Evolutionary conservation across 2,113 vertebrate genomes (phyloP).

Genomic region (Mesembrinibis cayennensis): DNA sequence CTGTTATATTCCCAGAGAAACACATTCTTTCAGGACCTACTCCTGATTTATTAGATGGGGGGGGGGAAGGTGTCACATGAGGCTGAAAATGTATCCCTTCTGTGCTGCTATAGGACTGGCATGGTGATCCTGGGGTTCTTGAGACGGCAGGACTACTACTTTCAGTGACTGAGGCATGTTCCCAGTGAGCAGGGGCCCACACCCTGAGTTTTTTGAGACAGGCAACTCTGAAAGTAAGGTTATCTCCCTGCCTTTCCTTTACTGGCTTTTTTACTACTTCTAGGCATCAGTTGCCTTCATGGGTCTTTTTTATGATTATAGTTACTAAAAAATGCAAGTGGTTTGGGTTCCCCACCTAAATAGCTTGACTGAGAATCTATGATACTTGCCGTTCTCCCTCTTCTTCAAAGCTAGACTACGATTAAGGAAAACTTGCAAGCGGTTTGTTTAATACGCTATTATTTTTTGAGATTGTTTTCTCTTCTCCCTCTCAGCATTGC

Average conservation of each 20-base stretch:
- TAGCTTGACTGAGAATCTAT: background rate
- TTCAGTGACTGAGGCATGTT: background rate
- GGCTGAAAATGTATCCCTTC: background rate
- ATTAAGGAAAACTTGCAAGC: background rate
- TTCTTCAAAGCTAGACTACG: background rate
- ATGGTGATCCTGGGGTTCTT: background rate
- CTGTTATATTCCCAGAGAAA: background rate
- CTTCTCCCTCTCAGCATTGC: background rate
- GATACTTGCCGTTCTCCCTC: background rate
- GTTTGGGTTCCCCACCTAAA: background rate
- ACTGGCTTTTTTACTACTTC: background rate
- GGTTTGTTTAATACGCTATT: background rate
- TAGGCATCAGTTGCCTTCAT: background rate
- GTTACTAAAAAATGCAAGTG: background rate
- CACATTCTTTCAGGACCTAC: background rate
- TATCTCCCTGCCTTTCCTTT: background rate
- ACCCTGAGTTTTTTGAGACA: background rate
- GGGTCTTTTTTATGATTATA: background rate
- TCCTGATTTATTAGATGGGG: background rate
- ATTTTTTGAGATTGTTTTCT: background rate
- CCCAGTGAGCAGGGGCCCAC: background rate
- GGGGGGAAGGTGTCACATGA: background rate
- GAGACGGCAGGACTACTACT: background rate
- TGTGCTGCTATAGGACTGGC: background rate
- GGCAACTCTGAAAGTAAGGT: background rate